Evolutionary conservation across 1,140 invertebrate species (phyloP), one percentile per base, ranked within the genome.

Genomic region (Nephotettix cincticeps): DNA sequence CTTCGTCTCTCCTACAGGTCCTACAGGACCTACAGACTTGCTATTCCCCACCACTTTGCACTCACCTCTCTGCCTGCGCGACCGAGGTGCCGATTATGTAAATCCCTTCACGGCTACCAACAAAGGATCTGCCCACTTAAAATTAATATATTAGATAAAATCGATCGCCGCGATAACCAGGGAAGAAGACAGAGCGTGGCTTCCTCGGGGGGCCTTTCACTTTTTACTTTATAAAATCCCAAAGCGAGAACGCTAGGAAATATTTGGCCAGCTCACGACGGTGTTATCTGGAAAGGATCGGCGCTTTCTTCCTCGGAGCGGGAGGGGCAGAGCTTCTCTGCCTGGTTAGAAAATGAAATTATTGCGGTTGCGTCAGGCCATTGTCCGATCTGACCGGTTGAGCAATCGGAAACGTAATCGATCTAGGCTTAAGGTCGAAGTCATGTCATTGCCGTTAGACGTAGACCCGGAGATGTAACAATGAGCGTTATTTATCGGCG

Each of bases 111-210:
- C 47, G 47, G 47, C 47, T 51, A 51, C 47, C 47, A 51, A 51
- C 47, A 51, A 51, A 51, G 47, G 47, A 51, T 51, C 47, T 51
- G 14, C 47, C 21, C 47, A 51, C 47, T 51, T 51, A 51, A n/a
- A 51, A 51, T 51, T 51, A 51, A 51, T 51, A 51, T 51, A 51
- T 51, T 51, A 51, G 47, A 51, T 51, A 51, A 51, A 51, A 51
- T 51, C 47, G 47, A 51, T 51, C 47, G 4, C 19, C 14, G 47
- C 47, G 47, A 51, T 51, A 51, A 51, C 47, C 47, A 51, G 47
- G 19, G 47, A 51, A 51, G 47, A 51, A 51, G 47, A 51, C 21
- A 17, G 36, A 6, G n/a, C 47, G 47, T 51, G 47, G 47, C 47
- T 51, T 19, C 47, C 47, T 51, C 47, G 21, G 47, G 47, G 47